Evolutionary conservation across 2,888 invertebrate species (phyloP).

Genomic region (Odontocolon sp.): DNA sequence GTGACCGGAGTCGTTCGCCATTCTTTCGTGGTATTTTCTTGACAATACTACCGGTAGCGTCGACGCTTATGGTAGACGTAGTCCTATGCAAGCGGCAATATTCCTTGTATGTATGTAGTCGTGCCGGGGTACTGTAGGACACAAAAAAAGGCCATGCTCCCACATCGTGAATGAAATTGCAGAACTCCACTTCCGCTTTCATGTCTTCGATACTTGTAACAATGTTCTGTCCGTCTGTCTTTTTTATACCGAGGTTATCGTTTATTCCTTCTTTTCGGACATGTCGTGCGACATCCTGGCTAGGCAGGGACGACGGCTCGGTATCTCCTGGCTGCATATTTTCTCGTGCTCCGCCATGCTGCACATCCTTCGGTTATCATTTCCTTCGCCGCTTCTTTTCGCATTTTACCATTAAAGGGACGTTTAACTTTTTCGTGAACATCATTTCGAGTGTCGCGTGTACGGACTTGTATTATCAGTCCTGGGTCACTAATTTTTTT

Average conservation of each 20-base stretch:
- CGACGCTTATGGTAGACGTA: constrained; percentile 32
- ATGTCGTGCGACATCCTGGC: neutral
- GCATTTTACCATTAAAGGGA: constrained; percentile 20
- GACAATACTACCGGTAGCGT: constrained; percentile 49
- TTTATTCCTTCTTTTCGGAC: constrained; percentile 24
- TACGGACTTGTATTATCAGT: neutral
- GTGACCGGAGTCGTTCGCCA: constrained; percentile 15
- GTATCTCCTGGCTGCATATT: constrained; percentile 38
- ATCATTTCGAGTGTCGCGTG: constrained; percentile 3
- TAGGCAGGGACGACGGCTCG: constrained; percentile 29
- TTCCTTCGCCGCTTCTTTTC: constrained; percentile 26
- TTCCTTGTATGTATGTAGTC: constrained; percentile 42
- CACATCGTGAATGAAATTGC: constrained; percentile 31
- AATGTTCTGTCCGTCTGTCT: constrained; percentile 1
- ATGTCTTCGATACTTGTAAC: neutral
- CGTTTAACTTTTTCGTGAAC: constrained; percentile 19
- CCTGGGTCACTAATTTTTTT: neutral
- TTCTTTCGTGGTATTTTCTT: constrained; percentile 34
- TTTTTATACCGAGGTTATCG: neutral
- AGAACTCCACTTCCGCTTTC: neutral
- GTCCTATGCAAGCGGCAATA: constrained; percentile 18
- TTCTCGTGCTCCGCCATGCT: constrained; percentile 20
- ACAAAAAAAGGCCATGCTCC: constrained; percentile 29
- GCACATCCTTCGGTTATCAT: neutral
- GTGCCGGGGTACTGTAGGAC: constrained; percentile 30